These are phyloP conservation scores for Gallinago stenura DNA, from an alignment of 2,797 vertebrate genomes.

Conservation along the genomic window DNA sequence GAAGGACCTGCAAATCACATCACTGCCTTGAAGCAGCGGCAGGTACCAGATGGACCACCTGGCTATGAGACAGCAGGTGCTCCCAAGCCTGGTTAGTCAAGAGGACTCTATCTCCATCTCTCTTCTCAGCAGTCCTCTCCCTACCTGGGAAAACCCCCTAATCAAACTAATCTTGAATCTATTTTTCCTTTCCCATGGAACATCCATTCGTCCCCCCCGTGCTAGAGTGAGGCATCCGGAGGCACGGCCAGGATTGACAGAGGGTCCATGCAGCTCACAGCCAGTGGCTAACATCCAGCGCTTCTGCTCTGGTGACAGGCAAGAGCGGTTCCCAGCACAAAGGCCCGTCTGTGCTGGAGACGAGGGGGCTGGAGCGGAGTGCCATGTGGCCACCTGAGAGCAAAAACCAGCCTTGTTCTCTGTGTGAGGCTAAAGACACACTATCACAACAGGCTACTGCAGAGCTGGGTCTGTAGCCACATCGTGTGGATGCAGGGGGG, in stretches of 20 bases:
- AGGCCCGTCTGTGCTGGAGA: background rate
- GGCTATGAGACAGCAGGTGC: slow-evolving; percentile 43
- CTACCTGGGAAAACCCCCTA: background rate
- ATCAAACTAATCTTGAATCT: background rate
- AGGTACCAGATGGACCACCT: slow-evolving; percentile 64
- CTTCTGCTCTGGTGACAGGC: background rate
- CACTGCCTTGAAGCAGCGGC: slow-evolving; percentile 23
- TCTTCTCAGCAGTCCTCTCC: background rate
- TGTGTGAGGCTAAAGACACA: background rate
- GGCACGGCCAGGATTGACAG: background rate
- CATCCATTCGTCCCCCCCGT: background rate
- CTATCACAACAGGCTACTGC: background rate
- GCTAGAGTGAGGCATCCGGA: background rate
- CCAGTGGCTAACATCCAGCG: background rate
- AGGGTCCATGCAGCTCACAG: background rate
- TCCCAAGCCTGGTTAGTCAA: slow-evolving; percentile 51
- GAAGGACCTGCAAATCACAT: slow-evolving; percentile 53
- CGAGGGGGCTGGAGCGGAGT: background rate
- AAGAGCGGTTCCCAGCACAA: background rate
- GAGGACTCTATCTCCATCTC: slow-evolving; percentile 2
- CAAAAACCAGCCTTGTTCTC: background rate
- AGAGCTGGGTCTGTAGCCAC: background rate
- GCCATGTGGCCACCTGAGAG: background rate
- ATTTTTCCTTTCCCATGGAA: background rate
- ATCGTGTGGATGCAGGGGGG: rapidly evolving